Conservation (phyloP, 2,113 vertebrate genomes). For the Pyrgilauda ruficollis region DNA sequence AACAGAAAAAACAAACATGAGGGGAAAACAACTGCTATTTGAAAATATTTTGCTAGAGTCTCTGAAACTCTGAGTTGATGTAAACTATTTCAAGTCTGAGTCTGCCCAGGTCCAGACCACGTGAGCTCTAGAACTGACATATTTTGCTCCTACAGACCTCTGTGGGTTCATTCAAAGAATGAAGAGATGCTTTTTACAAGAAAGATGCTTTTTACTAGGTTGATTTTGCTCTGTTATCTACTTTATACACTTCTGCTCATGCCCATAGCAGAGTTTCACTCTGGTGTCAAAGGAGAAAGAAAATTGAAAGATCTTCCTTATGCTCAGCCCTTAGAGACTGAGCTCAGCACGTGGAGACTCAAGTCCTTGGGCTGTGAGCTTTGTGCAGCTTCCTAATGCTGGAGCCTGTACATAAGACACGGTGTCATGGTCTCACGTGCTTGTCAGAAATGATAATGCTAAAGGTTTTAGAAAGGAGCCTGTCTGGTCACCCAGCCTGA, state of each 20-base stretch:
- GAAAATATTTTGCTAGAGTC: not conserved
- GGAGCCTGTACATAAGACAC: not conserved
- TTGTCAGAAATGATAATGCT: not conserved
- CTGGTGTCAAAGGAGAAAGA: not conserved
- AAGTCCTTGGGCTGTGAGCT: not conserved
- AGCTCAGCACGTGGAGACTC: not conserved
- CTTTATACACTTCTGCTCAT: not conserved
- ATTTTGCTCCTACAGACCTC: not conserved
- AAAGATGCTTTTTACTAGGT: not conserved
- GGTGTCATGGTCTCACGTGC: not conserved
- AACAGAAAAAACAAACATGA: not conserved
- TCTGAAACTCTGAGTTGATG: not conserved
- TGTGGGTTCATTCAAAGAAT: not conserved
- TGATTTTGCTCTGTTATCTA: not conserved
- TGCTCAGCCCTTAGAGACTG: accelerated
- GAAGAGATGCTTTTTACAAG: not conserved
- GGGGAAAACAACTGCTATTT: not conserved
- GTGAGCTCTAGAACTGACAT: not conserved
- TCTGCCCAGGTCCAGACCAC: not conserved
- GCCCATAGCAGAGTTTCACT: not conserved
- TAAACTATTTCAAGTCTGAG: not conserved
- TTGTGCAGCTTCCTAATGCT: not conserved
- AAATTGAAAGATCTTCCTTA: not conserved
- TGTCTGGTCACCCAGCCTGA: not conserved
- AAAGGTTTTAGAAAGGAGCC: not conserved